Base-by-base conservation (phyloP, 2,797 vertebrate species). In the Macropodus opercularis region DNA sequence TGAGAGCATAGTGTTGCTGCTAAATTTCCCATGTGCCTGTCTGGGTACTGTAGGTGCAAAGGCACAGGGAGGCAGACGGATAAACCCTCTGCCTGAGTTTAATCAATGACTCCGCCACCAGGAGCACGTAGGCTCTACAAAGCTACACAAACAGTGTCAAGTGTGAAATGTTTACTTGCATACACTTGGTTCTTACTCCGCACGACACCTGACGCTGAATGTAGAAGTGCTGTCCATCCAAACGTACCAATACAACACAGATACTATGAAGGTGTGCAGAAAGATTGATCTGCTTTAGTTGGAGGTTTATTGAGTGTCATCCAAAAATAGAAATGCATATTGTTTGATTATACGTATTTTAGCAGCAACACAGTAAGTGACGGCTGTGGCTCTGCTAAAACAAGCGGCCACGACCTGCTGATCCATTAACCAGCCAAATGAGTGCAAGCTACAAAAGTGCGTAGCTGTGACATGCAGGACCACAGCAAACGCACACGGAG, bases 21-120 rank as follows among this genome's bases (percentile, higher is more conserved):
- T 75, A 81, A 66, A 85, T 85, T 83, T 81, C 84, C 82, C 78
- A 66, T 69, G 87, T 70, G 87, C 21, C 52, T 36, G 24, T 36
- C 47, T 61, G 24, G 46, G 69, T 63, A 43, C 47, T 74, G 50
- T 50, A 59, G 66, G 66, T 72, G 47, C 69, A 75, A 81, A 73
- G 75, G 60, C 52, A 79, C 41, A 34, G 66, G 54, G 55, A 64
- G 40, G 56, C 29, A 77, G 35, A 39, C 23, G 41, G 46, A 68
- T 69, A 79, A 72, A 83, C 50, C 50, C 62, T 63, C 57, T 29
- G 22, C 39, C 63, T 78, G 34, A 43, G 39, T 74, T 75, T 63
- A 49, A 66, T 50, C 46, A 63, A 59, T 73, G 62, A 35, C 19
- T 63, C 13, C 36, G 69, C 59, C 3, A 62, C 54, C 27, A 53